A percentile compares a stretch with the other conserved stretches of the same genome.
Evolutionary conservation across 2,797 vertebrate species (phyloP).

Genomic region (Scomberomorus guttatus): DNA sequence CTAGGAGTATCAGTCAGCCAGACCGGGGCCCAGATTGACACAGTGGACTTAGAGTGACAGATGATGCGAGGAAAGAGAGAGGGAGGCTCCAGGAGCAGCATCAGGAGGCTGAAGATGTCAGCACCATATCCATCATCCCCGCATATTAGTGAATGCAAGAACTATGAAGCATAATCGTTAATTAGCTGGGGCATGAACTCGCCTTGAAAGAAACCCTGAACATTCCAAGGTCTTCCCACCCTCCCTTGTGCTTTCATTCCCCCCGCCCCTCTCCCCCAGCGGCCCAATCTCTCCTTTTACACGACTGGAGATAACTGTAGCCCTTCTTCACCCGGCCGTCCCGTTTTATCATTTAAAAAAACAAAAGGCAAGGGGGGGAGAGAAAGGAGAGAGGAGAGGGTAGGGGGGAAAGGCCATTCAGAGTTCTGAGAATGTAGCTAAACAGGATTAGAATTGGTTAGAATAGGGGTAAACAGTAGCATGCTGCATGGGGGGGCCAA

Average conservation of each 20-base stretch:
- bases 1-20: slow-evolving; percentile 66
- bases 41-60: slow-evolving; percentile 67
- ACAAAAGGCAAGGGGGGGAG: slow-evolving; percentile 64
- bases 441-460: slow-evolving; percentile 87
- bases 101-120: slow-evolving; percentile 75
- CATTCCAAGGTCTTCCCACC: slow-evolving; percentile 74
- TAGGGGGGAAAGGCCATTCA: slow-evolving; percentile 74
- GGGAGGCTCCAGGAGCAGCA: slow-evolving; percentile 54
- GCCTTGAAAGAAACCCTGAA: slow-evolving; percentile 70
- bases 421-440: slow-evolving; percentile 85
- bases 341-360: slow-evolving; percentile 76
- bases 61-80: slow-evolving; percentile 59
- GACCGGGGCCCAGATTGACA: slow-evolving; percentile 71
- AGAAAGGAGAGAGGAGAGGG: slow-evolving; percentile 35
- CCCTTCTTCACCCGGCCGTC: slow-evolving; percentile 64
- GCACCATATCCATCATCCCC: slow-evolving; percentile 76
- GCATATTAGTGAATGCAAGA: slow-evolving; percentile 78
- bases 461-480: slow-evolving; percentile 86
- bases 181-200: slow-evolving; percentile 82
- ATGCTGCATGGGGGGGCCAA: slow-evolving; percentile 77
- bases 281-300: slow-evolving; percentile 60
- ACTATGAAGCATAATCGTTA: slow-evolving; percentile 79
- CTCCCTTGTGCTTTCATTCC: slow-evolving; percentile 53
- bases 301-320: slow-evolving; percentile 65
- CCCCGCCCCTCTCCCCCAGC: slow-evolving; percentile 29